A percentile compares a stretch with the other conserved stretches of the same genome.
Conservation (phyloP, 2,797 vertebrate species). For the Melanotaenia parkinsoni region DNA sequence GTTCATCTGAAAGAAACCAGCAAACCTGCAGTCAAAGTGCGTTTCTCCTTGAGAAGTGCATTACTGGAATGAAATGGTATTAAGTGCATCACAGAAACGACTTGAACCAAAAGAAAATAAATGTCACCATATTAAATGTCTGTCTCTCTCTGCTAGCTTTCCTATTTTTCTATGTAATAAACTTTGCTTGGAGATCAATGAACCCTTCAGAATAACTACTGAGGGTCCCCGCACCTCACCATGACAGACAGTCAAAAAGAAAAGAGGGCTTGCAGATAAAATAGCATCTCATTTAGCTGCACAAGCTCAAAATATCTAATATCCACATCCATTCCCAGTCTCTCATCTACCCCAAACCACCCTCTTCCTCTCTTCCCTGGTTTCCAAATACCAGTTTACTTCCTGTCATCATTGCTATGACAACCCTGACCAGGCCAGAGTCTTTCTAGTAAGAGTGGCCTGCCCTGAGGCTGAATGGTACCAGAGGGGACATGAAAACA, state of each 20-base stretch:
- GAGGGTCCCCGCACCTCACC: slow-evolving; percentile 15
- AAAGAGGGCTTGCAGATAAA: slow-evolving; percentile 23
- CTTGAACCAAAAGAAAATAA: slow-evolving; percentile 31
- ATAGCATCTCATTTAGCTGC: slow-evolving; percentile 40
- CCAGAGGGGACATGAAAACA: slow-evolving; percentile 19
- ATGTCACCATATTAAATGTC: slow-evolving; percentile 43
- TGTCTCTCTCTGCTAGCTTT: slow-evolving; percentile 11
- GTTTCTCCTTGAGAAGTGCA: slow-evolving; percentile 17
- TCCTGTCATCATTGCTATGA: slow-evolving; percentile 56
- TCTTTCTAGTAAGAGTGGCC: slow-evolving; percentile 25
- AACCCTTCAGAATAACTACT: slow-evolving; percentile 16
- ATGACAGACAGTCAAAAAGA: slow-evolving; percentile 18
- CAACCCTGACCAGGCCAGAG: slow-evolving; percentile 58
- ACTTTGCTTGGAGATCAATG: slow-evolving; percentile 20
- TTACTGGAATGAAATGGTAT: slow-evolving; percentile 41
- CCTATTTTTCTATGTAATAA: slow-evolving; percentile 17
- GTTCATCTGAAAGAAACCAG: slow-evolving; percentile 50
- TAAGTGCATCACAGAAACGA: slow-evolving; percentile 28
- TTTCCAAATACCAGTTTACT: slow-evolving; percentile 35
- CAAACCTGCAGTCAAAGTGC: slow-evolving; percentile 45
- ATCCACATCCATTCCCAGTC: slow-evolving; percentile 34
- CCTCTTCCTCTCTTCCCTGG: slow-evolving; percentile 23
- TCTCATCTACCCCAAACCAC: slow-evolving; percentile 15
- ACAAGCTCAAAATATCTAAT: slow-evolving; percentile 44
- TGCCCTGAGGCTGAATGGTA: slow-evolving; percentile 25